A percentile compares a stretch with the other conserved stretches of the same genome.
Evolutionary conservation across 2,797 vertebrate species (phyloP).

Genomic region (Neomorphus geoffroyi): DNA sequence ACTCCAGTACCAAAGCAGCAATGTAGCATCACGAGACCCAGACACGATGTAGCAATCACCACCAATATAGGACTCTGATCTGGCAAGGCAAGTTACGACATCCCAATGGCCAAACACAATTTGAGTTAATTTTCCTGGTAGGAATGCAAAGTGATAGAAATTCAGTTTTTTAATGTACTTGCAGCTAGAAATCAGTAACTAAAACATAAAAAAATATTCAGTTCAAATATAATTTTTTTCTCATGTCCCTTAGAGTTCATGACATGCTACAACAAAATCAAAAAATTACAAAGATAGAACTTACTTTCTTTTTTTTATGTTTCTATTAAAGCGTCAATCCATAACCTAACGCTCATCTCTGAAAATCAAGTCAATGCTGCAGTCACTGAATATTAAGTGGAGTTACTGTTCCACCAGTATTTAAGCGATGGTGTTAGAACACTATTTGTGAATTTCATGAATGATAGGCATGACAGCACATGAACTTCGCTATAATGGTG

Average conservation of each 20-base stretch:
- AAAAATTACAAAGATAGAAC: neutral
- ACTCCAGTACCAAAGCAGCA: constrained; percentile 98
- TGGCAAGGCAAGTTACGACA: constrained; percentile 94
- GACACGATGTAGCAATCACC: constrained; percentile 98
- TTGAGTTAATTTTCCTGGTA: constrained; percentile 93
- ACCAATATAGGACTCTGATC: constrained; percentile 97
- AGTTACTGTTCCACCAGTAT: neutral
- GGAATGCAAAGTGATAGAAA: neutral
- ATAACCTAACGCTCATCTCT: neutral
- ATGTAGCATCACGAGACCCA: constrained; percentile 92
- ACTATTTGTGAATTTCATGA: constrained; percentile 2
- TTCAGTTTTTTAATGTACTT: neutral
- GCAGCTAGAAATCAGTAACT: neutral
- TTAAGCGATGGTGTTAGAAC: neutral
- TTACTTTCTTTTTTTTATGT: neutral
- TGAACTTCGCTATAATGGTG: constrained; percentile 1
- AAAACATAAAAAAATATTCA: neutral
- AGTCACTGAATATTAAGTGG: constrained; percentile 41
- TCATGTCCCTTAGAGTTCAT: neutral
- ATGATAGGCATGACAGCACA: neutral
- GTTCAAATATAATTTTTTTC: neutral
- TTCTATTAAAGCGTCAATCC: neutral
- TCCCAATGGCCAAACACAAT: constrained; percentile 99
- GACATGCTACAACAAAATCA: neutral
- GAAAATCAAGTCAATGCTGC: constrained; percentile 8